phyloP scores from a whole-genome alignment of 2,797 vertebrate genomes.

The Ataeniobius toweri region DNA sequence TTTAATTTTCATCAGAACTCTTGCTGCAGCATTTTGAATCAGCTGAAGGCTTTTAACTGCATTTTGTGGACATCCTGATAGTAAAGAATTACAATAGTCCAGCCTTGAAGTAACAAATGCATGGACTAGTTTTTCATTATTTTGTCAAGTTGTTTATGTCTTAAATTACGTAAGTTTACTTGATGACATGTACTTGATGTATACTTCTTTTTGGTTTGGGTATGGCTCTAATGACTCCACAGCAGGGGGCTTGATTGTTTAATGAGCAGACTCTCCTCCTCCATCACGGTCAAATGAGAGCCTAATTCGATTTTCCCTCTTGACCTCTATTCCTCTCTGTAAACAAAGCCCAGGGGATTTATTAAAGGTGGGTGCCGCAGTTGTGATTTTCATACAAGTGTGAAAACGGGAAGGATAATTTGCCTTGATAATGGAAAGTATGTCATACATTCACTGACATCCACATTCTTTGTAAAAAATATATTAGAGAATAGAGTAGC shows the following conservation, averaged over 20 bases:
- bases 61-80: too few relatives aligned
- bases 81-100: too few relatives aligned
- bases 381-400: conserved; percentile 21
- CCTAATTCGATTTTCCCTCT: conserved; percentile 75
- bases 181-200: too few relatives aligned
- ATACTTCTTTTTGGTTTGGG: conserved; percentile 15
- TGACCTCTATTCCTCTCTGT: conserved; percentile 71
- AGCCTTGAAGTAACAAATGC: too few relatives aligned
- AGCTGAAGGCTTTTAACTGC: too few relatives aligned
- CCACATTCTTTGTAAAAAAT: neutral
- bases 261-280: conserved; percentile 63
- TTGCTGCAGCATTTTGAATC: too few relatives aligned
- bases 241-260: conserved; percentile 57
- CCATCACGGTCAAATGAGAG: conserved; percentile 64
- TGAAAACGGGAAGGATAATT: conserved; percentile 32
- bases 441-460: conserved; percentile 5
- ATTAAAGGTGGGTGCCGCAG: conserved; percentile 40
- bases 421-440: conserved; percentile 9
- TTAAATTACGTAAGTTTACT: too few relatives aligned
- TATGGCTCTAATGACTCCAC: conserved; percentile 67
- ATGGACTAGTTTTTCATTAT: too few relatives aligned
- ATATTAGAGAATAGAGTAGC: too few relatives aligned
- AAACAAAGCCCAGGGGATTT: conserved; percentile 50
- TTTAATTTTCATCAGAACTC: too few relatives aligned
- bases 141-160: too few relatives aligned